A percentile compares a stretch with the other conserved stretches of the same genome.
Conservation (phyloP, 2,888 invertebrate species). For the Monoplex corrugatus region DNA sequence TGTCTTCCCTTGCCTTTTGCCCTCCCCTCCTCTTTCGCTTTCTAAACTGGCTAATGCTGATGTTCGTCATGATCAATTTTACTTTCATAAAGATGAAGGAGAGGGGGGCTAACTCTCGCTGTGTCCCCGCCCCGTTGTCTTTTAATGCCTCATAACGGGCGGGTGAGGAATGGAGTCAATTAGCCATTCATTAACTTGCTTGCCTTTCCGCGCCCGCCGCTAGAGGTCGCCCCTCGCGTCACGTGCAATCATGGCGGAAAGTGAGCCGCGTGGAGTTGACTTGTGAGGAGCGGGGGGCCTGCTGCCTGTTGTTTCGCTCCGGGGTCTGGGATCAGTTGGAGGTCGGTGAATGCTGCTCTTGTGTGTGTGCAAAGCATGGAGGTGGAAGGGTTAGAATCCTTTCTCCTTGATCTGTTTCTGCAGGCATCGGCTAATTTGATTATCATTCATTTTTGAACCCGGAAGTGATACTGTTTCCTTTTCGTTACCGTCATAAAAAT, state of each 20-base stretch:
- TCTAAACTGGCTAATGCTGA: neutral
- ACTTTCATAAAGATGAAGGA: constrained; percentile 22
- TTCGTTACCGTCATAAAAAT: too few relatives aligned
- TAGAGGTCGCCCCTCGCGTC: constrained; percentile 25
- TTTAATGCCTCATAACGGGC: constrained; percentile 35
- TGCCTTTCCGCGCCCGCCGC: constrained; percentile 36
- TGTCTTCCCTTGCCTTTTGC: neutral
- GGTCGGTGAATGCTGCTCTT: too few relatives aligned
- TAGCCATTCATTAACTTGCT: constrained; percentile 39
- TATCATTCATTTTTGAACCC: too few relatives aligned
- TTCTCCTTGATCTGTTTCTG: too few relatives aligned
- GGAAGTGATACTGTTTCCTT: too few relatives aligned
- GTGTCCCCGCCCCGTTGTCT: constrained; percentile 24
- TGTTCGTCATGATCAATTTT: constrained; percentile 34
- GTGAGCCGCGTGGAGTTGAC: constrained; percentile 5
- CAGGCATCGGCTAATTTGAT: too few relatives aligned
- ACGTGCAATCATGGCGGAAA: constrained; percentile 24
- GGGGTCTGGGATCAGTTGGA: too few relatives aligned
- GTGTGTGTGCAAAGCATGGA: neutral
- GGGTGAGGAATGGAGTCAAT: constrained; percentile 46
- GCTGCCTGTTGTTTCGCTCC: too few relatives aligned
- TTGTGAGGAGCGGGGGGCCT: neutral
- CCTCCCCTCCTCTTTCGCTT: neutral
- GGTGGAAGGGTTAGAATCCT: neutral
- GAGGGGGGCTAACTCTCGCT: neutral